Evolutionary conservation across 2,888 invertebrate species (phyloP).

Genomic region (Synergus itoensis): DNA sequence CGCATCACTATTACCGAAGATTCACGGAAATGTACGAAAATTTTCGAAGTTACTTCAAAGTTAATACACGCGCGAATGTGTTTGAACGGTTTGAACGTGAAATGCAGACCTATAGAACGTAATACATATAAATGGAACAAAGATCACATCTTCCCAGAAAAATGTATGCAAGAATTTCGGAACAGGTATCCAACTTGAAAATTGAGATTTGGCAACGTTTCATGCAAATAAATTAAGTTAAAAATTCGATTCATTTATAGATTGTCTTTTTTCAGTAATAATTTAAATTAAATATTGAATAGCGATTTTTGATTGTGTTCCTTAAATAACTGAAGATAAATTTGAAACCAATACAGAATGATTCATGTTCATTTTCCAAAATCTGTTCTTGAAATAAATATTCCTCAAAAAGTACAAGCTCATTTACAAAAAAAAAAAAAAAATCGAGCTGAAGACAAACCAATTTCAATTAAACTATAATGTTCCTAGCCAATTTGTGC

Average conservation of each 20-base stretch:
- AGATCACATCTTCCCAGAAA: not conserved
- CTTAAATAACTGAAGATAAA: not conserved
- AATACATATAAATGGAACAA: not conserved
- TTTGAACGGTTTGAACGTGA: not conserved
- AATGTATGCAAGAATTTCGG: not conserved
- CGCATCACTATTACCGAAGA: not conserved
- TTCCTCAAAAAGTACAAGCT: not conserved
- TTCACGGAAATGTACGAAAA: not conserved
- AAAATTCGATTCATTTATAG: not conserved
- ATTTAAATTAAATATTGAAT: not conserved
- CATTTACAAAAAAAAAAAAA: too few relatives aligned
- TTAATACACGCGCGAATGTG: not conserved
- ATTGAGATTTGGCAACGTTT: not conserved
- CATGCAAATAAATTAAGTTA: not conserved
- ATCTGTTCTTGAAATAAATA: not conserved
- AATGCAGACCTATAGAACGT: not conserved
- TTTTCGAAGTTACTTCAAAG: slow-evolving; percentile 13
- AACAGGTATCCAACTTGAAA: slow-evolving; percentile 8
- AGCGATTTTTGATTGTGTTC: not conserved
- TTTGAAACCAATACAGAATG: not conserved
- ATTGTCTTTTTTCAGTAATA: not conserved
- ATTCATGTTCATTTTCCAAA: not conserved
- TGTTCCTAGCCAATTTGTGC: not conserved
- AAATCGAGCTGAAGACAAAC: not conserved
- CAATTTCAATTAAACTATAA: not conserved